Percentiles rank a stretch among this genome's conserved stretches.
Evolutionary conservation across 2,797 vertebrate genomes (phyloP).

Genomic region (Capromys pilorides): DNA sequence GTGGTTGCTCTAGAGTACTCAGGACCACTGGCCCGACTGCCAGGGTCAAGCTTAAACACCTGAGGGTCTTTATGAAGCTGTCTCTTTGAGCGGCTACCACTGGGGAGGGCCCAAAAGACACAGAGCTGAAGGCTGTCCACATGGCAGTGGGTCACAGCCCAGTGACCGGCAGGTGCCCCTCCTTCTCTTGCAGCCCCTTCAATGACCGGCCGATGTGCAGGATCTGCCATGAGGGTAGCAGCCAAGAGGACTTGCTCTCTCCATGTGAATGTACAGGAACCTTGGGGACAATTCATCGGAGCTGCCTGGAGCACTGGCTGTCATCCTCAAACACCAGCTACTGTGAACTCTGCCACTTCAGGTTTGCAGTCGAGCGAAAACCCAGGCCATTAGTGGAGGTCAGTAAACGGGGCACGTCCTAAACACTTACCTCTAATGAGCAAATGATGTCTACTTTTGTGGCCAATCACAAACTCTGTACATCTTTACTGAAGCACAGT

Average conservation of each 20-base stretch:
- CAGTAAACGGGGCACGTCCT: slow-evolving; percentile 75
- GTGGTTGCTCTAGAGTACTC: not conserved
- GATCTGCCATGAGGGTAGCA: slow-evolving; percentile 92
- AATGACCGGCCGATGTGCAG: slow-evolving; percentile 89
- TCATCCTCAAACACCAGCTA: slow-evolving; percentile 92
- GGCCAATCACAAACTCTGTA: slow-evolving; percentile 15
- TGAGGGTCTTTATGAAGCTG: not conserved
- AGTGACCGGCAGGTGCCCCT: slow-evolving; percentile 55
- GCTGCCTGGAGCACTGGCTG: slow-evolving; percentile 93
- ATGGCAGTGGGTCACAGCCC: not conserved
- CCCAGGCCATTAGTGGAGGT: slow-evolving; percentile 90
- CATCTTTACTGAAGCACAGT: slow-evolving; percentile 40
- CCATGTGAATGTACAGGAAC: slow-evolving; percentile 91
- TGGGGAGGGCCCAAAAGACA: not conserved
- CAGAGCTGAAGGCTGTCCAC: not conserved
- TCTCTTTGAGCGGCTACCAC: not conserved
- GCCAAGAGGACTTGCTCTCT: slow-evolving; percentile 91
- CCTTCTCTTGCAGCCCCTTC: slow-evolving; percentile 84
- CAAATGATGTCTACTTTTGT: slow-evolving; percentile 56
- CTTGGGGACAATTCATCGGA: slow-evolving; percentile 91
- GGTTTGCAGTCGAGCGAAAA: slow-evolving; percentile 91
- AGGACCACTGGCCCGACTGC: not conserved
- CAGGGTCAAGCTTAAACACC: not conserved
- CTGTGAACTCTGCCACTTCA: slow-evolving; percentile 94
- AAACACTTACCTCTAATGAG: slow-evolving; percentile 63